Evolutionary conservation across 2,888 invertebrate genomes (phyloP).

Genomic region (Thyatira batis): DNA sequence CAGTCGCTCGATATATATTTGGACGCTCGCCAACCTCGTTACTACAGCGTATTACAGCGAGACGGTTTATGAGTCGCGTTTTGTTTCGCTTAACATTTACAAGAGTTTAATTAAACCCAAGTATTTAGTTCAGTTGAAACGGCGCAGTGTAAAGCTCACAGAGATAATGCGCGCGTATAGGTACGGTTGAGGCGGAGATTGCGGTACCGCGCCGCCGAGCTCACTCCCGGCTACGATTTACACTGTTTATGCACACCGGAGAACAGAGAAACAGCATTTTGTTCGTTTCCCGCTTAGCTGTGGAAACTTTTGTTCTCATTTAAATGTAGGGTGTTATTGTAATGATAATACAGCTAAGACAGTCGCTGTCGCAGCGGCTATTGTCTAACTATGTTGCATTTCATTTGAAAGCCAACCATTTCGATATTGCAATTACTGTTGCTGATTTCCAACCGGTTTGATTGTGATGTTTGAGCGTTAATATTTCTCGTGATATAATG

Average conservation of each 20-base stretch:
- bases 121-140: neutral
- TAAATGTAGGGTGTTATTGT: neutral
- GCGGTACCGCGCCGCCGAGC: neutral
- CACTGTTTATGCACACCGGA: neutral
- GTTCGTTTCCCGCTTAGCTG: neutral
- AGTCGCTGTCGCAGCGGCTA: neutral
- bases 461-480: no score
- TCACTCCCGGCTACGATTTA: neutral
- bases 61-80: slow-evolving; percentile 27
- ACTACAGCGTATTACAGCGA: slow-evolving; percentile 32
- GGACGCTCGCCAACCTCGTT: slow-evolving; percentile 47
- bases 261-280: neutral
- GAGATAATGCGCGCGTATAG: no score
- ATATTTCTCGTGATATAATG: no score
- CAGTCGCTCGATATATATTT: slow-evolving; percentile 23
- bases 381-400: neutral
- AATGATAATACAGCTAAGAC: neutral
- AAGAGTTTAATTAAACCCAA: neutral
- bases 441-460: no score
- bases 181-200: no score
- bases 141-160: neutral
- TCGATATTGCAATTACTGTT: no score
- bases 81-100: slow-evolving; percentile 10
- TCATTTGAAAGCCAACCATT: no score
- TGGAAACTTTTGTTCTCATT: neutral